Evolutionary conservation across 2,888 invertebrate species (phyloP).

Genomic region (Linnaemya vulpina): DNA sequence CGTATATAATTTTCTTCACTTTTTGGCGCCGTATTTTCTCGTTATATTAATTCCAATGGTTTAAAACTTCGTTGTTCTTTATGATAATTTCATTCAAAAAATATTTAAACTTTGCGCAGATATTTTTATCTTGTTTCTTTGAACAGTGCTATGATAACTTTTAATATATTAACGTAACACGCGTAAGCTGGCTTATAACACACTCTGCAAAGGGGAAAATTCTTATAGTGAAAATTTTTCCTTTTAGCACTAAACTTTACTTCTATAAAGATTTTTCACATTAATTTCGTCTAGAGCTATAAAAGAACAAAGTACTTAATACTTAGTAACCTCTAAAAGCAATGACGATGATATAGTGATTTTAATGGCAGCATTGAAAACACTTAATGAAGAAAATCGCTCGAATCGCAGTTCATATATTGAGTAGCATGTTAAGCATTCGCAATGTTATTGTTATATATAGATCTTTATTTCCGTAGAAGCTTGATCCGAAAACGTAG

Average conservation of each 20-base stretch:
- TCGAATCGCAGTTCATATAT: neutral
- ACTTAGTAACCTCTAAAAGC: neutral
- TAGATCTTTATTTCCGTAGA: no score
- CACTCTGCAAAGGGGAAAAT: slow-evolving; percentile 68
- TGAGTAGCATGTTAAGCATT: no score
- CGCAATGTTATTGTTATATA: no score
- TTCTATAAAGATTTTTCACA: slow-evolving; percentile 65
- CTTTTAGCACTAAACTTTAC: slow-evolving; percentile 58
- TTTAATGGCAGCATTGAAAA: neutral
- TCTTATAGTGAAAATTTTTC: slow-evolving; percentile 70
- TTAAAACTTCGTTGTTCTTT: slow-evolving; percentile 19
- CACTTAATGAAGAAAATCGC: neutral
- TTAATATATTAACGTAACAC: slow-evolving; percentile 62
- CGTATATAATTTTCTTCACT: neutral
- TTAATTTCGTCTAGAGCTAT: slow-evolving; percentile 37
- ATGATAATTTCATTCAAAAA: slow-evolving; percentile 9
- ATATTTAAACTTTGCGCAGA: slow-evolving; percentile 15
- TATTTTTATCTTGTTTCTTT: slow-evolving; percentile 18
- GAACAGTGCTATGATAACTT: slow-evolving; percentile 43
- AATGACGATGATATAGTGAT: neutral
- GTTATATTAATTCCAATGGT: slow-evolving; percentile 1
- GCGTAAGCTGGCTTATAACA: slow-evolving; percentile 67
- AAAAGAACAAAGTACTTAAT: neutral
- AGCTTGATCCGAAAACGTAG: no score
- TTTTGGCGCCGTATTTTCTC: slow-evolving; percentile 58